A percentile compares a stretch with the other conserved stretches of the same genome.
These are phyloP conservation scores for Bilobella aurantiaca DNA, from an alignment of 1,140 invertebrate genomes.

Conservation along the genomic window DNA sequence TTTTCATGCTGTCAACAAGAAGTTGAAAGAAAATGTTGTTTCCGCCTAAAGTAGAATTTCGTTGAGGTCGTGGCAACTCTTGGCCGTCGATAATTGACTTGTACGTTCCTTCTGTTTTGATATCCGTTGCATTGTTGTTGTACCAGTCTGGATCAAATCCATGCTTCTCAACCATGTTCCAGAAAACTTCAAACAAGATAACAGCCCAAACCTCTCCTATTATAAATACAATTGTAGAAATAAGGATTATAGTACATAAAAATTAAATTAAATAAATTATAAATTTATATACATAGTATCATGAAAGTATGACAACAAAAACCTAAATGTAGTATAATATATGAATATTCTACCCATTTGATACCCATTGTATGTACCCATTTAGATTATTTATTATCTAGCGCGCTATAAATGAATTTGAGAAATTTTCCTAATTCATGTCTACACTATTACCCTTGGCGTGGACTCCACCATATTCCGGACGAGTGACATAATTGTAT, in stretches of 20 bases:
- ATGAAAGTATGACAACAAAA: too few relatives aligned
- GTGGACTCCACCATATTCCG: too few relatives aligned
- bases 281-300: too few relatives aligned
- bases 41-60: not conserved
- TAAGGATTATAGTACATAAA: not conserved
- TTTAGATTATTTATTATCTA: too few relatives aligned
- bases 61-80: not conserved
- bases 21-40: not conserved
- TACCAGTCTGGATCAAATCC: constrained; percentile 4
- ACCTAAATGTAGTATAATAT: too few relatives aligned
- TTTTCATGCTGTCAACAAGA: constrained; percentile 6
- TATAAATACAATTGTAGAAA: not conserved
- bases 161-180: constrained; percentile 6
- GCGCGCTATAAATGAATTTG: too few relatives aligned
- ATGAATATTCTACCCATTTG: too few relatives aligned
- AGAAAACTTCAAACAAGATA: not conserved
- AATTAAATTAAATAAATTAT: too few relatives aligned
- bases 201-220: constrained; percentile 1
- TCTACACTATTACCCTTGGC: too few relatives aligned
- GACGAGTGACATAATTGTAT: too few relatives aligned
- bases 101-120: not conserved
- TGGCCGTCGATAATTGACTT: not conserved
- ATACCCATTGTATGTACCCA: too few relatives aligned
- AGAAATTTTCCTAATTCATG: too few relatives aligned
- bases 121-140: not conserved